Base-by-base conservation (phyloP, 2,113 vertebrate species). In the Dromaius novaehollandiae region DNA sequence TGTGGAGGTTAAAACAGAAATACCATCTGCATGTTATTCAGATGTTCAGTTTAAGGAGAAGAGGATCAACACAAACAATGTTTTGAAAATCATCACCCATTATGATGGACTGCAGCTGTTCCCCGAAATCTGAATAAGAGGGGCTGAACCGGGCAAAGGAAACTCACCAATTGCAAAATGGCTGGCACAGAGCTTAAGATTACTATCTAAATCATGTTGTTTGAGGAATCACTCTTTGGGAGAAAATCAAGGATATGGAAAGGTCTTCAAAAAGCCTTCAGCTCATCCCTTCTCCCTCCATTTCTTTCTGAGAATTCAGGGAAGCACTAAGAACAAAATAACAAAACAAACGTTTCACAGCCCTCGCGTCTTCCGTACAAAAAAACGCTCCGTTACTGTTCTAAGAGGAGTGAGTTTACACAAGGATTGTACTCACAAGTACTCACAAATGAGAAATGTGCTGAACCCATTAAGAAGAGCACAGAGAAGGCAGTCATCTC, bases 201-300 rank as follows among this genome's bases (percentile, higher is more conserved):
- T 84, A 78, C 63, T 80, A 69, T 56, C 66, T 88, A 86, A 56
- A 86, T 48, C 6, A 3, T 36, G 22, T 14, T 76, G n/a, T 95
- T 93, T 79, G n/a, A 32, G 69, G 95, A 42, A 79, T 78, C n/a
- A 74, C 68, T 82, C 78, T 96, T 80, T 79, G 53, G 73, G 87
- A 90, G 22, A 69, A 83, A 80, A 94, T 60, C 22, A 94, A 95
- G 65, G 66, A 84, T 74, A 85, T n/a, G 63, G n/a, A 74, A 95
- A 93, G 19, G 69, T 94, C 93, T 58, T 90, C 21, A 85, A 93
- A 91, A 94, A 75, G 48, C 20, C 76, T 88, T 68, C 70, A 95
- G 4, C 65, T 95, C 79, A 93, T 86, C 53, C 44, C 38, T 92
- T 78, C 34, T 86, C 76, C 53, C 82, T 91, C 58, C 82, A 85